Percentiles rank a stretch among this genome's conserved stretches.
Evolutionary conservation across 2,888 invertebrate genomes (phyloP).

Genomic region (Drosophila seclusa): DNA sequence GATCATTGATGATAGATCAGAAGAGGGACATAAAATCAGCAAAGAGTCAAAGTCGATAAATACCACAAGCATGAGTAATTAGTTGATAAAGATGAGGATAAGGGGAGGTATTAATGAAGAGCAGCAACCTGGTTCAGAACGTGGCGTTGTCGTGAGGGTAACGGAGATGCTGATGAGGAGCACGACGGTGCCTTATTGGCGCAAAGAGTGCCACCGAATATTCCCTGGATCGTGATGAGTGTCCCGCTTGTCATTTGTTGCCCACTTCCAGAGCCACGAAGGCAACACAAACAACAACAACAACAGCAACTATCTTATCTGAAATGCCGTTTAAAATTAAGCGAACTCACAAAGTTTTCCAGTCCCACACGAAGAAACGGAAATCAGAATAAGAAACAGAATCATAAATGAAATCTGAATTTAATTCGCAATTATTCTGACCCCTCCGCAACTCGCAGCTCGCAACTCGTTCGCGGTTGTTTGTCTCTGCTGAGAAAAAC

Average conservation of each 20-base stretch:
- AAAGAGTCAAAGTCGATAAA: constrained; percentile 51
- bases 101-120: constrained; percentile 15
- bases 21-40: constrained; percentile 47
- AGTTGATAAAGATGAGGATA: constrained; percentile 46
- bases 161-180: constrained; percentile 41
- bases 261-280: constrained; percentile 39
- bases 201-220: constrained; percentile 36
- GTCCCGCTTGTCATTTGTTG: constrained; percentile 56
- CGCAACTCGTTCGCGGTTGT: constrained; percentile 23
- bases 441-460: constrained; percentile 33
- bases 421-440: constrained; percentile 62
- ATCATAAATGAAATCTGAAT: constrained; percentile 63
- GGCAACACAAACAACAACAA: constrained; percentile 1
- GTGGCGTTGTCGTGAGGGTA: constrained; percentile 24
- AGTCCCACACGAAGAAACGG: constrained; percentile 46
- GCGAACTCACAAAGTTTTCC: constrained; percentile 35
- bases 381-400: constrained; percentile 44
- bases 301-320: constrained; percentile 8
- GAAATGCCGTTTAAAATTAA: constrained; percentile 62
- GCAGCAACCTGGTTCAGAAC: constrained; percentile 17
- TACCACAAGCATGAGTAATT: constrained; percentile 56
- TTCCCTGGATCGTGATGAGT: constrained; percentile 63
- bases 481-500: constrained; percentile 57
- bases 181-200: constrained; percentile 73
- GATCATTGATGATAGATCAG: constrained; percentile 44